These are phyloP conservation scores for Podocnemis expansa DNA, from an alignment of 2,113 vertebrate genomes.

Conservation along the genomic window DNA sequence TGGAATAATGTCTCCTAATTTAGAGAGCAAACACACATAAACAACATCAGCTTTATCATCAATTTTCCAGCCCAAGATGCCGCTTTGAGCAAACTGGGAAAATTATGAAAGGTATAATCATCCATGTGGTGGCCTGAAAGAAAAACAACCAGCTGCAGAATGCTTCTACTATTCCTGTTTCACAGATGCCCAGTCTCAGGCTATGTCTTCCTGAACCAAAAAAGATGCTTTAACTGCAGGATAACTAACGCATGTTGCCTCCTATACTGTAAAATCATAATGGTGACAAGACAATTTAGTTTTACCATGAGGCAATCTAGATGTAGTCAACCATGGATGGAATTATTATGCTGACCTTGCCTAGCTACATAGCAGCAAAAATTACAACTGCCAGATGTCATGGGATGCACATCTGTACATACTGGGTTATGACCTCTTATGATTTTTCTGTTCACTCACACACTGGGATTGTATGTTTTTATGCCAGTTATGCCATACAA, in stretches of 20 bases:
- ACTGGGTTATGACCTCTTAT: too few species aligned
- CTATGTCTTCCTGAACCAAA: not conserved
- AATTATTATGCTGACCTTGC: not conserved
- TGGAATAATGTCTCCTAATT: not conserved
- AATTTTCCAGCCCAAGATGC: not conserved
- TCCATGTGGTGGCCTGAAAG: not conserved
- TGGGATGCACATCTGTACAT: too few species aligned
- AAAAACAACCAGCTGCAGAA: not conserved
- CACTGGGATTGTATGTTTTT: too few species aligned
- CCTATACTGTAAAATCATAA: too few species aligned
- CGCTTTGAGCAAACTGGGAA: not conserved
- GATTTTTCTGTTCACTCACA: too few species aligned
- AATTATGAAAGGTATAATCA: not conserved
- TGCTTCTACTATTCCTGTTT: not conserved
- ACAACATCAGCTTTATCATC: not conserved
- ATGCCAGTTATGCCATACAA: too few species aligned
- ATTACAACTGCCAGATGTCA: too few species aligned
- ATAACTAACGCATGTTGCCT: not conserved
- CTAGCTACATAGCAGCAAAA: too few species aligned
- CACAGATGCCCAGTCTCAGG: not conserved
- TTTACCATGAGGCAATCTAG: too few species aligned
- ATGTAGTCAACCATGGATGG: too few species aligned
- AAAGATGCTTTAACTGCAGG: not conserved
- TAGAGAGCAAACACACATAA: not conserved
- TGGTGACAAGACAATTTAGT: too few species aligned